Evolutionary conservation across 2,888 invertebrate genomes (phyloP).

Genomic region (Athrips mouffetella): DNA sequence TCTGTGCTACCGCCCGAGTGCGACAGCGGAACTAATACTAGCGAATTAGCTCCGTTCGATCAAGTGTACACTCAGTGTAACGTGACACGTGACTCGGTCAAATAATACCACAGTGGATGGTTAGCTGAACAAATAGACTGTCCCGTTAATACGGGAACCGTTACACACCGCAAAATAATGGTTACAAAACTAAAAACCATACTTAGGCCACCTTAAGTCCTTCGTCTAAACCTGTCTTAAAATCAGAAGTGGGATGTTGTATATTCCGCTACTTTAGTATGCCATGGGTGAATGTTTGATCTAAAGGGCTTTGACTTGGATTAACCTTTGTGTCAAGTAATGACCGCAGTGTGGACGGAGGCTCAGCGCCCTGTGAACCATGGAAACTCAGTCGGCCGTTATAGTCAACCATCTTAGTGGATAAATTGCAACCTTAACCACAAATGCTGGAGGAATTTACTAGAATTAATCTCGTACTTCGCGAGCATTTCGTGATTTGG

Average conservation of each 20-base stretch:
- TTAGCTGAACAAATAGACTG: slow-evolving; percentile 21
- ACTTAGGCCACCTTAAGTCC: background rate
- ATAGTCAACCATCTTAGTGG: too few relatives aligned
- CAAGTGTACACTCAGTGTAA: background rate
- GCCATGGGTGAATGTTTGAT: slow-evolving; percentile 1
- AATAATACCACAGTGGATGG: slow-evolving; percentile 40
- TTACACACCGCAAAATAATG: background rate
- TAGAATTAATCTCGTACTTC: too few relatives aligned
- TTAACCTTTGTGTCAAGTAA: background rate
- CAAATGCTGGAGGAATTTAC: too few relatives aligned
- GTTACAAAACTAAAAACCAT: background rate
- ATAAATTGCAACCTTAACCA: too few relatives aligned
- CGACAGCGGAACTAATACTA: slow-evolving; percentile 43
- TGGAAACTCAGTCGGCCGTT: too few relatives aligned
- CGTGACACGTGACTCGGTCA: slow-evolving; percentile 33
- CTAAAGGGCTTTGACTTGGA: slow-evolving; percentile 3
- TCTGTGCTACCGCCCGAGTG: too few relatives aligned
- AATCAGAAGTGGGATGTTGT: background rate
- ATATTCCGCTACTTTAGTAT: too few relatives aligned
- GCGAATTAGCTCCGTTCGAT: slow-evolving; percentile 30
- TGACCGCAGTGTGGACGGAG: background rate
- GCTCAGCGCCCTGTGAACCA: background rate
- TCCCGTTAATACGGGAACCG: background rate
- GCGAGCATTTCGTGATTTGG: too few relatives aligned
- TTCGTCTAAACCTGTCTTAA: background rate